phyloP scores from a whole-genome alignment of 2,113 vertebrate species.

The Tinamus guttatus region DNA sequence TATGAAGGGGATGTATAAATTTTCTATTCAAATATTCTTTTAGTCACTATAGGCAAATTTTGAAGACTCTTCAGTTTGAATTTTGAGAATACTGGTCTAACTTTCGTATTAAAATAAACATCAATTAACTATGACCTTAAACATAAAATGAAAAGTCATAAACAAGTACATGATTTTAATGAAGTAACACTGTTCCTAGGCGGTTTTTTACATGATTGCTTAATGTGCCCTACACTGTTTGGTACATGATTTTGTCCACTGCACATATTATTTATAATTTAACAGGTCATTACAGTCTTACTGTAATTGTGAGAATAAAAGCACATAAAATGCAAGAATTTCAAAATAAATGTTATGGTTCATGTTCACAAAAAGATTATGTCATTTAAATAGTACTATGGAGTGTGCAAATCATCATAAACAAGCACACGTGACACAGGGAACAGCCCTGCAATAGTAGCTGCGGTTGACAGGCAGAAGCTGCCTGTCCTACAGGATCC shows the following conservation, averaged over 20 bases:
- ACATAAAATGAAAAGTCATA: background rate
- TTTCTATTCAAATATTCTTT: background rate
- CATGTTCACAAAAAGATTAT: background rate
- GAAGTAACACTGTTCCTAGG: background rate
- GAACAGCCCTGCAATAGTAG: background rate
- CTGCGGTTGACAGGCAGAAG: background rate
- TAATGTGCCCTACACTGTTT: slow-evolving; percentile 4
- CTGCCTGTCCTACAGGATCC: background rate
- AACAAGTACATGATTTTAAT: background rate
- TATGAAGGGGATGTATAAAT: background rate
- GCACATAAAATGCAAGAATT: slow-evolving; percentile 33
- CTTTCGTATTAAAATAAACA: background rate
- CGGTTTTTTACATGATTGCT: background rate
- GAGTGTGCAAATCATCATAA: background rate
- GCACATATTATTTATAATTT: slow-evolving; percentile 31
- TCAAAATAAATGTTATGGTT: slow-evolving; percentile 17
- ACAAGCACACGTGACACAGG: background rate
- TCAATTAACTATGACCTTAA: background rate
- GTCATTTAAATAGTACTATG: background rate
- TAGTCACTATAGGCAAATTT: background rate
- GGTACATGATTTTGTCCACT: background rate
- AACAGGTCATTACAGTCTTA: slow-evolving; percentile 29
- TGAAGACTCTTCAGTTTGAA: background rate
- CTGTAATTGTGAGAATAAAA: slow-evolving; percentile 33
- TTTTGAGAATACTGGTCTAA: background rate